Conservation (phyloP, 1,140 invertebrate genomes). For the Sitophilus oryzae region DNA sequence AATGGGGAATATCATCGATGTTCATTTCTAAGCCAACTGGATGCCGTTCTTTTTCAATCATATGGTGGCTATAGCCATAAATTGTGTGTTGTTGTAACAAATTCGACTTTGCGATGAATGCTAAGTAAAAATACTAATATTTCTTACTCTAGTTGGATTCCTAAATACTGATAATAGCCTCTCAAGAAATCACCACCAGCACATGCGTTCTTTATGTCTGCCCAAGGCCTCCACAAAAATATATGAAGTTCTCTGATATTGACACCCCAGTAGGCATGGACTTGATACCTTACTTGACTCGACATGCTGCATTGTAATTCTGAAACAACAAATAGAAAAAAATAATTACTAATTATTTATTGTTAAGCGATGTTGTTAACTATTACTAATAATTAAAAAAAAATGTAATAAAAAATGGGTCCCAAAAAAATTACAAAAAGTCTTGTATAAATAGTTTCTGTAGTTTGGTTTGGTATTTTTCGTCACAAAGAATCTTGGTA, state of each 20-base stretch:
- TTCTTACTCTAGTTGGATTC: constrained; percentile 46
- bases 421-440: too few species aligned
- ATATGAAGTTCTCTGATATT: constrained; percentile 67
- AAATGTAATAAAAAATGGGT: too few species aligned
- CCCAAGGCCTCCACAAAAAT: constrained; percentile 66
- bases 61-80: too few species aligned
- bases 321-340: constrained; percentile 43
- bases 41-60: too few species aligned
- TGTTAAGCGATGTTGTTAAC: background rate
- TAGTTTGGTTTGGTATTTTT: too few species aligned
- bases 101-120: too few species aligned
- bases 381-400: background rate
- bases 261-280: constrained; percentile 69
- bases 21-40: too few species aligned
- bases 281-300: constrained; percentile 65
- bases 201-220: constrained; percentile 54
- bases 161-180: constrained; percentile 47
- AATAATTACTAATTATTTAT: background rate
- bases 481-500: too few species aligned
- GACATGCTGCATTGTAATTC: constrained; percentile 64
- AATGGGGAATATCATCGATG: too few species aligned
- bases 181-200: constrained; percentile 52
- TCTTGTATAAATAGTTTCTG: too few species aligned
- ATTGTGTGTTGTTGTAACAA: too few species aligned
- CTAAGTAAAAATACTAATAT: background rate